A percentile compares a stretch with the other conserved stretches of the same genome.
These are phyloP conservation scores for Podarcis siculus DNA, from an alignment of 2,797 vertebrate genomes.

Conservation along the genomic window DNA sequence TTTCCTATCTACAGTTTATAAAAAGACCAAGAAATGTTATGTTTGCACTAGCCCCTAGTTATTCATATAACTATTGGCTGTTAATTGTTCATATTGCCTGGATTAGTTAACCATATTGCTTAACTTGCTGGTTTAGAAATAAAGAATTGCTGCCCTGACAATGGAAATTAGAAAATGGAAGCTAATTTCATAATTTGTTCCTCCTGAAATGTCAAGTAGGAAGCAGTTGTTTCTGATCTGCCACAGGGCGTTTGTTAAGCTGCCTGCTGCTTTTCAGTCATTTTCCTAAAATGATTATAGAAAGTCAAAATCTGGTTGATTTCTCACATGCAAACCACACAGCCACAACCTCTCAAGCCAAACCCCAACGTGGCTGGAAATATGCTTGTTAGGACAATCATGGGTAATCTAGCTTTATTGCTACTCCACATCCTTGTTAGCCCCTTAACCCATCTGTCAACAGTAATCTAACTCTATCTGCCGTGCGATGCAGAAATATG, in stretches of 20 bases:
- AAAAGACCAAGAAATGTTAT: background rate
- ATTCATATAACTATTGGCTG: too few relatives aligned
- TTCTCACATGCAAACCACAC: constrained; percentile 1
- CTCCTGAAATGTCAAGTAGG: constrained; percentile 19
- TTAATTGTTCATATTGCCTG: background rate
- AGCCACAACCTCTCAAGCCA: constrained; percentile 8
- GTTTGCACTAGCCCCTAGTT: background rate
- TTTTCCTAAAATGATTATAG: constrained; percentile 22
- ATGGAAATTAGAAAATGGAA: too few relatives aligned
- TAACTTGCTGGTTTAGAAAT: background rate
- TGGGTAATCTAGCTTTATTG: background rate
- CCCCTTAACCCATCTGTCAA: constrained; percentile 18
- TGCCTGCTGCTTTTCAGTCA: background rate
- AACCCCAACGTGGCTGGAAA: background rate
- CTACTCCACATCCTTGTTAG: constrained; percentile 14
- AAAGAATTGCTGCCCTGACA: background rate
- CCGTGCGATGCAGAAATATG: background rate
- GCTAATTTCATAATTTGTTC: constrained; percentile 21
- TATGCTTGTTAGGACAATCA: background rate
- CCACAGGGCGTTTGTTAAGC: background rate
- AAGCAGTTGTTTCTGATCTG: constrained; percentile 1
- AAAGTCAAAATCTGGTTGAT: background rate
- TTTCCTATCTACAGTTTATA: background rate
- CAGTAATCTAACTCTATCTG: constrained; percentile 10
- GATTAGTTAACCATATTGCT: background rate